Evolutionary conservation across 2,888 invertebrate genomes (phyloP).

Genomic region (Barypeithes pellucidus): DNA sequence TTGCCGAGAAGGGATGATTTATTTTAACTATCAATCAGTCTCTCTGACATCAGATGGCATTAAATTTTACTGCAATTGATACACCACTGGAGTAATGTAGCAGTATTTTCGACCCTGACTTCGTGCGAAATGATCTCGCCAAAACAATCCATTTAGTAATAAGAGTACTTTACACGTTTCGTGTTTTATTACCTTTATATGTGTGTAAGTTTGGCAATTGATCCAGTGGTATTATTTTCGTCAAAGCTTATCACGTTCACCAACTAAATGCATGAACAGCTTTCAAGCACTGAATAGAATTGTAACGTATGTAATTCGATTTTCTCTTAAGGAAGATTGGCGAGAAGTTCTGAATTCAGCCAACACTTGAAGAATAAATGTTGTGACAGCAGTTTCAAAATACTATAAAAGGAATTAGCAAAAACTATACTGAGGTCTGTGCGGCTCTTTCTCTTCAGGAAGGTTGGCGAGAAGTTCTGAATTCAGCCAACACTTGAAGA

Average conservation of each 20-base stretch:
- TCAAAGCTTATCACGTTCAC: constrained; percentile 30
- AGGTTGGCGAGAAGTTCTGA: too few species aligned
- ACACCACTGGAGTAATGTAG: constrained; percentile 5
- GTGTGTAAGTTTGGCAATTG: constrained; percentile 34
- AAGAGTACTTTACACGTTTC: constrained; percentile 36
- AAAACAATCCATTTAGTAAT: constrained; percentile 55
- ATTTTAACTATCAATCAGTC: too few species aligned
- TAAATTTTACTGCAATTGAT: not conserved
- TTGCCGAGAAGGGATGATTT: too few species aligned
- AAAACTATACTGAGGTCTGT: too few species aligned
- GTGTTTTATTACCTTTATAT: constrained; percentile 39
- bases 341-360: too few species aligned
- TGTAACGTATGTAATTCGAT: constrained; percentile 23
- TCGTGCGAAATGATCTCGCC: constrained; percentile 58
- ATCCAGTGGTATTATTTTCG: constrained; percentile 37
- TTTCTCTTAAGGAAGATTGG: not conserved
- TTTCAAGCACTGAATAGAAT: constrained; percentile 25
- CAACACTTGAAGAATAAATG: too few species aligned
- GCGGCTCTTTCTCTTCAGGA: not conserved
- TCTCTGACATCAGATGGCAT: too few species aligned
- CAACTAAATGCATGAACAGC: not conserved
- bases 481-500: too few species aligned
- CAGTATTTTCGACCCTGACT: constrained; percentile 56
- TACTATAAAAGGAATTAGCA: too few species aligned
- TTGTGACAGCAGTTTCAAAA: too few species aligned